These are phyloP conservation scores for Synanthedon vespiformis DNA, from an alignment of 2,888 invertebrate genomes.

Conservation along the genomic window DNA sequence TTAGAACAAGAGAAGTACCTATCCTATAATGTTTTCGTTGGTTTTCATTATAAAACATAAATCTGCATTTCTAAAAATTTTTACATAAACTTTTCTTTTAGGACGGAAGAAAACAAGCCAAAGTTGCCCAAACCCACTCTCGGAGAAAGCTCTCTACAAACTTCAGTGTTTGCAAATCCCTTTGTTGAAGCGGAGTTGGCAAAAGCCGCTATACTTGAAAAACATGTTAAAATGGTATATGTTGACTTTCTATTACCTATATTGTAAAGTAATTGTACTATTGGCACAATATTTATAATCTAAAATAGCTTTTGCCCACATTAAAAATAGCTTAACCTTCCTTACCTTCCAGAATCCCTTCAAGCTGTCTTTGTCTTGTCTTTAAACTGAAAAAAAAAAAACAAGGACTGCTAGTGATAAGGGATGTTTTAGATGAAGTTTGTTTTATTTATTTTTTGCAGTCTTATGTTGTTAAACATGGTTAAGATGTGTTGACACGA, in stretches of 20 bases:
- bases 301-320: no score
- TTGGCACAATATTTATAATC: no score
- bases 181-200: conserved; percentile 88
- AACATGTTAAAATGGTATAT: conserved; percentile 92
- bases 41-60: neutral
- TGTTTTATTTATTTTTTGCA: no score
- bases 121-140: conserved; percentile 76
- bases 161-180: conserved; percentile 89
- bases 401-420: no score
- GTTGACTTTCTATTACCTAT: conserved; percentile 63
- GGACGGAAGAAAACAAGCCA: conserved; percentile 6
- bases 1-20: conserved; percentile 45
- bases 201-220: conserved; percentile 87
- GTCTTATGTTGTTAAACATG: no score
- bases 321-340: no score
- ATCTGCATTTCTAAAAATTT: neutral
- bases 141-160: conserved; percentile 66
- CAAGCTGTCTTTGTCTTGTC: no score
- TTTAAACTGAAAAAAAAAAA: no score
- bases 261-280: neutral
- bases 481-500: no score
- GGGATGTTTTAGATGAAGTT: no score
- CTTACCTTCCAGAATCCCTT: no score
- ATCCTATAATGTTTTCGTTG: conserved; percentile 15
- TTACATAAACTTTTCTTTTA: conserved; percentile 2